Conservation (phyloP, 1,140 invertebrate genomes). For the Pectinophora gossypiella region DNA sequence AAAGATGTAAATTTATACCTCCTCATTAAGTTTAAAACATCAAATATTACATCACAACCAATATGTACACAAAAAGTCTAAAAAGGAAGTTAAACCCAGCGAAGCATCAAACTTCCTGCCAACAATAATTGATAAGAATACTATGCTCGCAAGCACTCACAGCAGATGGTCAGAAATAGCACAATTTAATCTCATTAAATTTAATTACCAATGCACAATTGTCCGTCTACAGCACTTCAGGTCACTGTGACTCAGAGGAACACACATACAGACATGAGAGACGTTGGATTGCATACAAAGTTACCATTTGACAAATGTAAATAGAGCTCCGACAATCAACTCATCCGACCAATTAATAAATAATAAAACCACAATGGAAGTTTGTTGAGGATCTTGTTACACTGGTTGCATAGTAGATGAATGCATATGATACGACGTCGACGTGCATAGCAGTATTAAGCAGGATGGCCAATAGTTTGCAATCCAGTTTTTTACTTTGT, state of each 20-base stretch:
- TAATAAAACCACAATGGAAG: constrained; percentile 12
- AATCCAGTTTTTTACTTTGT: too few relatives aligned
- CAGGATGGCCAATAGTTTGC: background rate
- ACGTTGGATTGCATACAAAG: constrained; percentile 40
- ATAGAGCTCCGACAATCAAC: constrained; percentile 15
- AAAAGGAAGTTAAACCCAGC: too few relatives aligned
- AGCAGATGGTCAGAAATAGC: constrained; percentile 59
- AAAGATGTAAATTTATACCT: too few relatives aligned
- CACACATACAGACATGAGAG: constrained; percentile 13
- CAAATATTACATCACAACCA: too few relatives aligned
- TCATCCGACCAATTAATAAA: too few relatives aligned
- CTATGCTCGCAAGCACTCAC: constrained; percentile 28
- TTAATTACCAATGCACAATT: constrained; percentile 68
- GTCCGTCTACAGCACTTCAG: constrained; percentile 47
- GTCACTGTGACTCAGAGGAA: constrained; percentile 46
- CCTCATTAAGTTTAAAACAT: too few relatives aligned
- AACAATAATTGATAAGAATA: constrained; percentile 47
- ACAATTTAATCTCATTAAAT: constrained; percentile 67
- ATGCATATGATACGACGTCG: background rate
- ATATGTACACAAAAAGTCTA: too few relatives aligned
- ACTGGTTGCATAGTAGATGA: background rate
- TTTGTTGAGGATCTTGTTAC: background rate
- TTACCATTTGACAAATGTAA: constrained; percentile 30
- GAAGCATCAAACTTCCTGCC: background rate
- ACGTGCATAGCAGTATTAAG: background rate